Percentiles rank a stretch among this genome's conserved stretches.
These are phyloP conservation scores for Cyprinella venusta DNA, from an alignment of 2,797 vertebrate genomes.

Conservation along the genomic window DNA sequence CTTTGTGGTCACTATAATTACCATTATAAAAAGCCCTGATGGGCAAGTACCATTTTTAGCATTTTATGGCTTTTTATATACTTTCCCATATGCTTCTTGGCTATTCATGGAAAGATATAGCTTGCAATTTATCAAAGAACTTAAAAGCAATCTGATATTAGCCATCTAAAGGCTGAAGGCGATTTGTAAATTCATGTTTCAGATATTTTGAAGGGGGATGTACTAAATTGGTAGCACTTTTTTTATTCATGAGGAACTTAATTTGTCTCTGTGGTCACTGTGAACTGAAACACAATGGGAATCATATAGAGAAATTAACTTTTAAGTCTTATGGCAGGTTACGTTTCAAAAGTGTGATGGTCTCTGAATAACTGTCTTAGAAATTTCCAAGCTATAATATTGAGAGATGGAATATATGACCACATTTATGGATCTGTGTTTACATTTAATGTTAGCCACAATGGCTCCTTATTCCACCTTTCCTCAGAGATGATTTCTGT, in stretches of 20 bases:
- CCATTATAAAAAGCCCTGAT: slow-evolving; percentile 13
- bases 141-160: slow-evolving; percentile 15
- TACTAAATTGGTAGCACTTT: slow-evolving; percentile 26
- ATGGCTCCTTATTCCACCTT: background rate
- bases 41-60: slow-evolving; percentile 10
- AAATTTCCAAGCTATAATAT: background rate
- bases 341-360: slow-evolving; percentile 13
- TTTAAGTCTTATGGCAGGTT: slow-evolving; percentile 8
- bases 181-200: background rate
- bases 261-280: slow-evolving; percentile 15
- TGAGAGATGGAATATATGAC: slow-evolving; percentile 3
- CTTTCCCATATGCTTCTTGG: background rate
- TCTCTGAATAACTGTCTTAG: background rate
- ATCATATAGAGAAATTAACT: background rate
- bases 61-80: slow-evolving; percentile 12
- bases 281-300: background rate
- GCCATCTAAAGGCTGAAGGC: background rate
- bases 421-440: slow-evolving; percentile 27
- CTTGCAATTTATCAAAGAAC: background rate
- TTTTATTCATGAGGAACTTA: background rate
- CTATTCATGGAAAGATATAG: slow-evolving; percentile 14
- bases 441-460: slow-evolving; percentile 11
- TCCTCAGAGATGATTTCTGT: slow-evolving; percentile 21
- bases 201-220: background rate
- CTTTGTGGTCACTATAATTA: slow-evolving; percentile 20